Conservation (phyloP, 1,140 invertebrate genomes). For the Listronotus bonariensis region DNA sequence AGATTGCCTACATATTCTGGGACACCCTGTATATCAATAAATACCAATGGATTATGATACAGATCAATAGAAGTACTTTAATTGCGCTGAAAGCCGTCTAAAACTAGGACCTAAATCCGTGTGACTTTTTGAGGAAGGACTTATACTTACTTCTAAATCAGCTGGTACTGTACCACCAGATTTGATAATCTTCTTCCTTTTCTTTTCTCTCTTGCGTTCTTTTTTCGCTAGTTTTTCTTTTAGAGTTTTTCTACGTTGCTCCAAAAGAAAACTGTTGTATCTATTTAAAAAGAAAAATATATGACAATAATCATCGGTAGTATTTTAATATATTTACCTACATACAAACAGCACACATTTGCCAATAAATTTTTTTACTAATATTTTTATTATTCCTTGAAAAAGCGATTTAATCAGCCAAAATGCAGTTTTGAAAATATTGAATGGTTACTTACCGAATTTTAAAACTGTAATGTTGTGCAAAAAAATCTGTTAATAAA, state of each 20-base stretch:
- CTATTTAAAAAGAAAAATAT: constrained; percentile 48
- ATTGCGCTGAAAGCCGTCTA: no score
- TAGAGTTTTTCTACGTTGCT: constrained; percentile 70
- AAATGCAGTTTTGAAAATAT: neutral
- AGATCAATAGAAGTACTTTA: no score
- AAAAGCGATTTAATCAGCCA: neutral
- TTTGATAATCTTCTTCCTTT: constrained; percentile 65
- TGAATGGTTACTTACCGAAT: neutral
- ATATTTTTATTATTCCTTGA: no score
- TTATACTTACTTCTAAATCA: constrained; percentile 45
- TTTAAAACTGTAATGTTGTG: neutral
- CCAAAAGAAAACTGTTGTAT: constrained; percentile 67
- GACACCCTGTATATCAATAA: no score
- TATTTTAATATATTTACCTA: no score
- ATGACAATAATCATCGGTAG: neutral
- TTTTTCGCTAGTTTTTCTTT: constrained; percentile 75
- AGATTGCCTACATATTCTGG: no score
- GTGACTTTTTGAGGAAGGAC: no score
- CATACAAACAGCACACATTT: no score
- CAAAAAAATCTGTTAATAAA: neutral
- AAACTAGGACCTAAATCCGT: no score
- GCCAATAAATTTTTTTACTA: no score
- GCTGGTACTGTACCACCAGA: constrained; percentile 48
- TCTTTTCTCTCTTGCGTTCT: constrained; percentile 74
- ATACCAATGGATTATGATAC: no score